Evolutionary conservation across 2,888 invertebrate species (phyloP).

Genomic region (Ypsolopha scabrella): DNA sequence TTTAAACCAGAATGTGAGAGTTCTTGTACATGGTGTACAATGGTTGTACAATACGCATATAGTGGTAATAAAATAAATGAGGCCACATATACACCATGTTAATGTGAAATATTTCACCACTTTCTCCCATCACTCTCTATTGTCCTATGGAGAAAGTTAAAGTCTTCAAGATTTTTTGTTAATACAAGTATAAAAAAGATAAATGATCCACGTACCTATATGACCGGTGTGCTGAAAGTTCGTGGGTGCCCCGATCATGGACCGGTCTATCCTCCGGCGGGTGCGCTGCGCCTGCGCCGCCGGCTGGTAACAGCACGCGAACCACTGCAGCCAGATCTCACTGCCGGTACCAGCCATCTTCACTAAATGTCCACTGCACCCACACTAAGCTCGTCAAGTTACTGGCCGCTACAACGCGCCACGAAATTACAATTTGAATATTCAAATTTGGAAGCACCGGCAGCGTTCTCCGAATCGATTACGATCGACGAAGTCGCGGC

Average conservation of each 20-base stretch:
- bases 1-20: no score
- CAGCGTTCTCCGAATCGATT: neutral
- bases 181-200: neutral
- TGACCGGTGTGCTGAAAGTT: constrained; percentile 94
- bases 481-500: constrained; percentile 13
- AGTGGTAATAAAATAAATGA: no score
- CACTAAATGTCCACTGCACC: constrained; percentile 33
- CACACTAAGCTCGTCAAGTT: constrained; percentile 15
- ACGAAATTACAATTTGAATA: neutral
- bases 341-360: constrained; percentile 79
- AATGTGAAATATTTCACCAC: no score
- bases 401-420: constrained; percentile 18
- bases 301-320: constrained; percentile 90
- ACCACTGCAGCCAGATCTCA: constrained; percentile 93
- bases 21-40: no score
- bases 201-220: constrained; percentile 43
- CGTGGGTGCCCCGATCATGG: constrained; percentile 96
- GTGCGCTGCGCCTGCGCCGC: constrained; percentile 79
- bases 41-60: no score
- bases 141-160: neutral
- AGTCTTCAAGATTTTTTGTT: neutral
- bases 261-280: constrained; percentile 85
- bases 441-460: constrained; percentile 15
- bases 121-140: no score
- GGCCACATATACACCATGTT: no score